Evolutionary conservation across 2,113 vertebrate species (phyloP).

Genomic region (Sinocyclocheilus rhinocerous): DNA sequence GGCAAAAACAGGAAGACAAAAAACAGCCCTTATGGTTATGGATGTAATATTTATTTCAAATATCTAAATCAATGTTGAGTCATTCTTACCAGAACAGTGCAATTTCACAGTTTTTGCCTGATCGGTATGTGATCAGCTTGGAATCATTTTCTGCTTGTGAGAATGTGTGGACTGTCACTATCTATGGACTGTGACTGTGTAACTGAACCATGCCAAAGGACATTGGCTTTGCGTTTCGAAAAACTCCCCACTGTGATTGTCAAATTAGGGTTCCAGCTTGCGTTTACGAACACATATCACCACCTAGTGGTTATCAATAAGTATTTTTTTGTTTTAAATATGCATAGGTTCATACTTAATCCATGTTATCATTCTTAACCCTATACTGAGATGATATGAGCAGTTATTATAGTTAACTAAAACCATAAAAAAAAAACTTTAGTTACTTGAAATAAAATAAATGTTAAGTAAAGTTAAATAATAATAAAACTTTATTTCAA

Average conservation of each 20-base stretch:
- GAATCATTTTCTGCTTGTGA: not conserved
- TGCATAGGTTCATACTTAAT: not conserved
- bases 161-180: not conserved
- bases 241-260: not conserved
- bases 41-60: constrained; percentile 2
- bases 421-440: not conserved
- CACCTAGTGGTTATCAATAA: constrained; percentile 20
- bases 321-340: not conserved
- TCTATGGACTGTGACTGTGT: not conserved
- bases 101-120: constrained; percentile 10
- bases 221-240: constrained; percentile 10
- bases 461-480: not conserved
- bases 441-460: not conserved
- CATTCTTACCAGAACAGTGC: not conserved
- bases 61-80: constrained; percentile 1
- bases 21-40: not conserved
- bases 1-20: not conserved
- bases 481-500: not conserved
- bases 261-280: not conserved
- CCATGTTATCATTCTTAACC: not conserved
- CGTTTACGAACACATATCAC: not conserved
- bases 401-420: not conserved
- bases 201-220: not conserved
- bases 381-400: too few species aligned
- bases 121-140: constrained; percentile 7